These are phyloP conservation scores for Stylophora pistillata DNA, from an alignment of 64 coral and sea anemone species.

Conservation along the genomic window DNA sequence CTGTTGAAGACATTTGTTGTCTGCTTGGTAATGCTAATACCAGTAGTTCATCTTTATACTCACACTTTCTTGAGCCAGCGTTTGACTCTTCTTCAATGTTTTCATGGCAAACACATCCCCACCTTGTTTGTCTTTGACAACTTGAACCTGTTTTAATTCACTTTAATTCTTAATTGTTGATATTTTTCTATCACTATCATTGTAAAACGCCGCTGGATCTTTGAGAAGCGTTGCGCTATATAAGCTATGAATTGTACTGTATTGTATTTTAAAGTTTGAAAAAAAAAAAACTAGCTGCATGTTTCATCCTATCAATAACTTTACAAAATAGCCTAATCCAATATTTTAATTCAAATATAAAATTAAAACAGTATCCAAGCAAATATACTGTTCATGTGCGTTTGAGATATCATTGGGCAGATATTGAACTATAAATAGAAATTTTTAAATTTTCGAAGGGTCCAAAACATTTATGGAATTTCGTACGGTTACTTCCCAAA, in stretches of 20 bases:
- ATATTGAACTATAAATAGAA: constrained; percentile 35
- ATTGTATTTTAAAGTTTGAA: not conserved
- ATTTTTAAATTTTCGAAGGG: constrained; percentile 10
- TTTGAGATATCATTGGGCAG: not conserved
- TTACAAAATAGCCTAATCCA: not conserved
- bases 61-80: constrained; percentile 97
- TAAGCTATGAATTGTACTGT: not conserved
- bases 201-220: too few relatives aligned
- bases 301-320: not conserved
- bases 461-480: constrained; percentile 29
- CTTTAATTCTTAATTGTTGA: too few relatives aligned
- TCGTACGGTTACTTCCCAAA: not conserved
- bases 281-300: too few relatives aligned
- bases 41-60: constrained; percentile 15
- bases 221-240: too few relatives aligned
- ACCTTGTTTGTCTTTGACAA: constrained; percentile 92
- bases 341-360: not conserved
- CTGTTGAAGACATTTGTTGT: too few relatives aligned
- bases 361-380: not conserved
- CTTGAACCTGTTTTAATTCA: constrained; percentile 83
- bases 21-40: too few relatives aligned
- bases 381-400: not conserved
- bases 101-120: constrained; percentile 97
- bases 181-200: too few relatives aligned
- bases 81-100: constrained; percentile 93